Conservation (phyloP, 2,888 invertebrate species). For the Actias luna region DNA sequence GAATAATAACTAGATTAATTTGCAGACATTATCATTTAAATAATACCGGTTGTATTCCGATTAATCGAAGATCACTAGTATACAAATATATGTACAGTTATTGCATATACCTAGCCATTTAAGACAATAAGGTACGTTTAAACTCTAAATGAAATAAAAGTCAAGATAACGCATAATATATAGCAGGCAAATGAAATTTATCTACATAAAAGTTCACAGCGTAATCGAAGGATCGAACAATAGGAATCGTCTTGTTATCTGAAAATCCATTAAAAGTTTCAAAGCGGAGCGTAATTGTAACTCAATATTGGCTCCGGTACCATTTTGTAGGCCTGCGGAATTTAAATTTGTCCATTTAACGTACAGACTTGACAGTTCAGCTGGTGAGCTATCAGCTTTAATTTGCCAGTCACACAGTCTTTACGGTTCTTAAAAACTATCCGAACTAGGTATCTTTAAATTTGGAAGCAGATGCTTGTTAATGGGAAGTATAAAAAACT, state of each 20-base stretch:
- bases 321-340: slow-evolving; percentile 32
- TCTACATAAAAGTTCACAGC: slow-evolving; percentile 6
- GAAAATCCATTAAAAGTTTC: slow-evolving; percentile 65
- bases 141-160: too few species aligned
- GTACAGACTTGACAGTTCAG: slow-evolving; percentile 11
- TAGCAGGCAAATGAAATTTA: not conserved
- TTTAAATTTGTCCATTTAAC: slow-evolving; percentile 43
- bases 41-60: too few species aligned
- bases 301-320: slow-evolving; percentile 58
- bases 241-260: slow-evolving; percentile 48
- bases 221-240: slow-evolving; percentile 27
- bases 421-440: too few species aligned
- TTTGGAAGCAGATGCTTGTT: too few species aligned
- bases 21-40: too few species aligned
- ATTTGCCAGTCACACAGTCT: not conserved
- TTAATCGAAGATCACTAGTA: too few species aligned
- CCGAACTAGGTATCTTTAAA: too few species aligned
- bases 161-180: not conserved
- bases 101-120: too few species aligned
- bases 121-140: too few species aligned
- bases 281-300: slow-evolving; percentile 57
- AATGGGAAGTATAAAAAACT: too few species aligned
- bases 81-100: too few species aligned
- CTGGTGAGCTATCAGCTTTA: not conserved
- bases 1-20: too few species aligned